Conservation (phyloP, 1,140 invertebrate species). For the Polyergus mexicanus region DNA sequence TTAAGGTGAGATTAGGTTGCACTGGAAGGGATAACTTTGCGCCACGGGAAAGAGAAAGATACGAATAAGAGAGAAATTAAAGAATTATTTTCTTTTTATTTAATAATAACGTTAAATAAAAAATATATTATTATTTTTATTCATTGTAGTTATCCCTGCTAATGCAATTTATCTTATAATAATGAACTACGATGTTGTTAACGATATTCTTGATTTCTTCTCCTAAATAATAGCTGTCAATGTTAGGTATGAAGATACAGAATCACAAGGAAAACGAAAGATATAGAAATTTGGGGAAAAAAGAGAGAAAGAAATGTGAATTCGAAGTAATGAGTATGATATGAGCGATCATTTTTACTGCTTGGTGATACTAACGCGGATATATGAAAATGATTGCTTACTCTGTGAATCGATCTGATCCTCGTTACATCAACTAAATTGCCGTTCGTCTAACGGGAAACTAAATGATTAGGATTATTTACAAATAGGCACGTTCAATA, state of each 20-base stretch:
- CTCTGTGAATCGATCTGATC: conserved; percentile 35
- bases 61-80: neutral
- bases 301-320: neutral
- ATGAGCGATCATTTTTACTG: conserved; percentile 4
- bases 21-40: neutral
- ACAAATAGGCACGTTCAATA: conserved; percentile 59
- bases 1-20: conserved; percentile 28
- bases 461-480: conserved; percentile 67
- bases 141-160: neutral
- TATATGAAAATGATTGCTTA: conserved; percentile 38
- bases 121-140: neutral
- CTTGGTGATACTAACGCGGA: neutral
- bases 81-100: neutral
- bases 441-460: conserved; percentile 44
- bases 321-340: conserved; percentile 23
- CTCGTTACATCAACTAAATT: conserved; percentile 37
- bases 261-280: neutral
- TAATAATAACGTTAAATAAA: neutral
- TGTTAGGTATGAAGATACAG: conserved; percentile 44
- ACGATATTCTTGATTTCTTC: conserved; percentile 18
- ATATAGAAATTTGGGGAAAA: neutral
- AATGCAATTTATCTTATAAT: conserved; percentile 24
- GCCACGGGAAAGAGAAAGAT: neutral
- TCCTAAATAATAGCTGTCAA: conserved; percentile 4
- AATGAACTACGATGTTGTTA: conserved; percentile 7